Base-by-base conservation (phyloP, 2,113 vertebrate species). In the Elephantulus edwardii region DNA sequence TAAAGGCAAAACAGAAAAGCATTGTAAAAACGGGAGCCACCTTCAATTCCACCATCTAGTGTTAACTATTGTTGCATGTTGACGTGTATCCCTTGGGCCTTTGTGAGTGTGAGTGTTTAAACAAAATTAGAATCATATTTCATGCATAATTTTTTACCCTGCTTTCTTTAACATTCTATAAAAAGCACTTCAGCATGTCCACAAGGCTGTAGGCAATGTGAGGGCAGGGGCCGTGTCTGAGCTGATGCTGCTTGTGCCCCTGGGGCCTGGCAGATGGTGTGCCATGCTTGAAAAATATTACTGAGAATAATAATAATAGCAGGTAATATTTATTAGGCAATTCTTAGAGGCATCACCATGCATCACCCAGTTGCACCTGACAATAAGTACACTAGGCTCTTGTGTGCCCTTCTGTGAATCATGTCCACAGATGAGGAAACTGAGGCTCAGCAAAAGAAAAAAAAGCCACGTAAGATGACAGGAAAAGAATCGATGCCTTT, bases 121-220 rank as follows among this genome's bases (percentile, higher is more conserved):
- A 92, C 90, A 89, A 90, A 94, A 94, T 95, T 90, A 93, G 93
- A 89, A 86, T 85, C 88, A 24, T 62, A 83, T 88, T 95, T 86
- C 86, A 44, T 92, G 93, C 92, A 94, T 91, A 92, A 76, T 71
- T 88, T 93, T 89, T 80, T 79, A 90, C 50, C 22, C n/a, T 60
- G 58, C 82, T 93, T 88, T 91, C 79, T 92, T 78, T 84, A 91
- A 66, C 48, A 7, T 71, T 92, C 88, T 86, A 82, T 86, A 83
- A 56, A 91, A 93, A 93, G 83, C 88, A 11, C 58, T 88, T 90
- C 52, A 56, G 79, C 88, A 38, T 50, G 90, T 71, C 93, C 79
- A 42, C 0, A 6, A 48, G 88, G 92, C 93, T 71, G 60, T 9
- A 19, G 56, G 86, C 64, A 46, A 83, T 66, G 28, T 2, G 8